phyloP scores from a whole-genome alignment of 2,797 vertebrate species.

The Sternotherus odoratus region DNA sequence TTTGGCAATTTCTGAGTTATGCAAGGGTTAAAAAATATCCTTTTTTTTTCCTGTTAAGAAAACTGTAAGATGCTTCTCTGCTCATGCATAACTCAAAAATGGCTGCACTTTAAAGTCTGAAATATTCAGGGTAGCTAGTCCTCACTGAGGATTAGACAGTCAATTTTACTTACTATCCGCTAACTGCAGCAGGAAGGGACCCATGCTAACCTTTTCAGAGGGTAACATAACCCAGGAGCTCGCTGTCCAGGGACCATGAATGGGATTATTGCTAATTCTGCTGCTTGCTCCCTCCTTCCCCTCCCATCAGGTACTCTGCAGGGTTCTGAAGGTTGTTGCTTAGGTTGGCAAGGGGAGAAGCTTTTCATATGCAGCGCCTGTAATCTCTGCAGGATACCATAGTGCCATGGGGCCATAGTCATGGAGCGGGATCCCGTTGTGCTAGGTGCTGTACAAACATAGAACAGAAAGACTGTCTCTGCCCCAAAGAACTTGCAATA shows the following conservation, averaged over 20 bases:
- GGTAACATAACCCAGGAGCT: background rate
- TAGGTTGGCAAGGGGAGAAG: background rate
- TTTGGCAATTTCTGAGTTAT: background rate
- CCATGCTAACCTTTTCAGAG: background rate
- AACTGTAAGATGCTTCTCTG: background rate
- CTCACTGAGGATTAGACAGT: background rate
- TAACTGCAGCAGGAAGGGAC: background rate
- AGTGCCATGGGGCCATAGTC: background rate
- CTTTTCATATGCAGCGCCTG: background rate
- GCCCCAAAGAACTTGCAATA: background rate
- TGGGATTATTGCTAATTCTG: background rate
- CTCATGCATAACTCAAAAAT: background rate
- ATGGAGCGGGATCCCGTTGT: background rate
- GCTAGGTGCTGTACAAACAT: background rate
- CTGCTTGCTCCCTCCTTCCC: background rate
- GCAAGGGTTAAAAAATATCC: background rate
- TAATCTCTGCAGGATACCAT: background rate
- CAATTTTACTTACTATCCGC: background rate
- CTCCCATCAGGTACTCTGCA: background rate
- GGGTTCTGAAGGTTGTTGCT: background rate
- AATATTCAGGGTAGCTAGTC: background rate
- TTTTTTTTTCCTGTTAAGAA: background rate
- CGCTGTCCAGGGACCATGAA: background rate
- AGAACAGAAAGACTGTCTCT: background rate
- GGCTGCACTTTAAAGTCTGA: background rate